Percentiles rank a stretch among this genome's conserved stretches.
Conservation (phyloP, 2,888 invertebrate genomes). For the Idaea biselata region DNA sequence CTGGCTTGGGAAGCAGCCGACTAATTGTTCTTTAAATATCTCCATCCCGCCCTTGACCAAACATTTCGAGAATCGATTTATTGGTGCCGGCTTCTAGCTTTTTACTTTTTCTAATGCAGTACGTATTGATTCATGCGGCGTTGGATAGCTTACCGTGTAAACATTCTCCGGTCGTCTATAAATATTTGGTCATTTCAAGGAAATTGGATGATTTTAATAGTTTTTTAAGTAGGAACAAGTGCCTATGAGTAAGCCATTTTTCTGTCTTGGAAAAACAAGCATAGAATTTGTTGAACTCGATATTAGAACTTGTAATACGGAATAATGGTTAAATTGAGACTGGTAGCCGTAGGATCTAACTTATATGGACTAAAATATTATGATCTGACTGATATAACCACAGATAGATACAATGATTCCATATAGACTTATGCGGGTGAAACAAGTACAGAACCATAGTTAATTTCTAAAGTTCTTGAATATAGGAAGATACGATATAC, state of each 20-base stretch:
- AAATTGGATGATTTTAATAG: constrained; percentile 15
- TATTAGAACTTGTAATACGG: too few relatives aligned
- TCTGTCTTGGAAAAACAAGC: neutral
- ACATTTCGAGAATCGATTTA: constrained; percentile 74
- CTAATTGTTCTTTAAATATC: constrained; percentile 80
- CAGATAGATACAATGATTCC: too few relatives aligned
- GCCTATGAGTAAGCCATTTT: neutral
- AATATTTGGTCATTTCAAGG: constrained; percentile 44
- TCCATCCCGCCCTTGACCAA: constrained; percentile 68
- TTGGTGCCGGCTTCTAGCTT: constrained; percentile 58
- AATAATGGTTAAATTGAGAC: too few relatives aligned
- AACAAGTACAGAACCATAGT: too few relatives aligned
- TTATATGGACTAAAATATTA: too few relatives aligned
- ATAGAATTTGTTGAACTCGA: neutral
- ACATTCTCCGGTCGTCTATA: constrained; percentile 49
- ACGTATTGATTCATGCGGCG: constrained; percentile 39
- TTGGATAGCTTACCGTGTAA: constrained; percentile 55
- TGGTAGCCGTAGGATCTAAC: too few relatives aligned
- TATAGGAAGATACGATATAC: too few relatives aligned
- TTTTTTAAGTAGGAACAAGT: constrained; percentile 4
- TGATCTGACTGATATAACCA: too few relatives aligned
- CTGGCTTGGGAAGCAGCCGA: constrained; percentile 73
- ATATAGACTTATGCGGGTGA: too few relatives aligned
- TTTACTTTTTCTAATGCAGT: constrained; percentile 49
- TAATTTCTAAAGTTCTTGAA: too few relatives aligned